Evolutionary conservation across 2,797 vertebrate genomes (phyloP).

Genomic region (Amphiprion clarkii): DNA sequence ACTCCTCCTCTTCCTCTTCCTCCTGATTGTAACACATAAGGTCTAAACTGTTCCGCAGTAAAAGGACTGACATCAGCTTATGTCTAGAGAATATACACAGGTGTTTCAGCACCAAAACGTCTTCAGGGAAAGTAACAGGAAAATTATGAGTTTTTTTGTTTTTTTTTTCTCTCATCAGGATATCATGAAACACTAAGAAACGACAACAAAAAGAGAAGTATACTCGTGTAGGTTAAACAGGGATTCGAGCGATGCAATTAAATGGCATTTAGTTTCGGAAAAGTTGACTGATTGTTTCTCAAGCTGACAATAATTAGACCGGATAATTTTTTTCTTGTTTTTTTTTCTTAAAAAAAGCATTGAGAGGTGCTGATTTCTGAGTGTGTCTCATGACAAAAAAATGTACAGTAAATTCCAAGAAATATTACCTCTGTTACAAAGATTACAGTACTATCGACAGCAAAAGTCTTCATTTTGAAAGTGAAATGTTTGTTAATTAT

Average conservation of each 20-base stretch:
- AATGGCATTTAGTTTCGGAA: constrained; percentile 59
- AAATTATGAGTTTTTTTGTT: constrained; percentile 41
- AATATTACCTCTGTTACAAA: constrained; percentile 83
- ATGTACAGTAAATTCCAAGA: constrained; percentile 79
- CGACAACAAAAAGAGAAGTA: constrained; percentile 13
- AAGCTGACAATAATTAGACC: constrained; percentile 53
- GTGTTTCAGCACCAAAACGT: constrained; percentile 71
- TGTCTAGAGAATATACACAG: constrained; percentile 81
- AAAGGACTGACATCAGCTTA: constrained; percentile 78
- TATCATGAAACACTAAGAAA: constrained; percentile 63
- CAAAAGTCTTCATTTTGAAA: constrained; percentile 80
- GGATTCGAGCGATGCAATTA: constrained; percentile 49
- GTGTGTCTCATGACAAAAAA: constrained; percentile 71
- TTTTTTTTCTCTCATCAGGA: constrained; percentile 47
- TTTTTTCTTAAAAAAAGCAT: constrained; percentile 51
- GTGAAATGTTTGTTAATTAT: constrained; percentile 74
- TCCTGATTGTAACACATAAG: constrained; percentile 78
- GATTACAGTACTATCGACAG: constrained; percentile 83
- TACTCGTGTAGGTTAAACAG: constrained; percentile 43
- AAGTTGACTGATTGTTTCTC: constrained; percentile 69
- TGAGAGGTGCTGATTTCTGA: constrained; percentile 72
- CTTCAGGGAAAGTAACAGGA: constrained; percentile 67
- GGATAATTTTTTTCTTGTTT: constrained; percentile 16
- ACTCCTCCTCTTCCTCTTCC: constrained; percentile 40
- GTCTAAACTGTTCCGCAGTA: constrained; percentile 70